Evolutionary conservation across 2,888 invertebrate species (phyloP).

Genomic region (Pandemis heparana): DNA sequence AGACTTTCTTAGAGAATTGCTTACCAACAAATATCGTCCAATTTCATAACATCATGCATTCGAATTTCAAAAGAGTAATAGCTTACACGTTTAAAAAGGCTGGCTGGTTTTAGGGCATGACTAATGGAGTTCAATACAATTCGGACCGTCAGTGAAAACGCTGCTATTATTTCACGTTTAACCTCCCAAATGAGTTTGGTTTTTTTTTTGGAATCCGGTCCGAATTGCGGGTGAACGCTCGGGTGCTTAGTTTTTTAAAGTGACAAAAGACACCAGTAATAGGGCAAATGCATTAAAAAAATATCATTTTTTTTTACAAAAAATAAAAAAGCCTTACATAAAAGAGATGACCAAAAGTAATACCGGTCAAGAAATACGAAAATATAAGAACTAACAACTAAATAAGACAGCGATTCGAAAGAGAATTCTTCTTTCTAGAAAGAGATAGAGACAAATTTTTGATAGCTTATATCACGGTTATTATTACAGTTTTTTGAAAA

Average conservation of each 20-base stretch:
- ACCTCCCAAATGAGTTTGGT: conserved; percentile 38
- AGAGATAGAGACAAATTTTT: too few species aligned
- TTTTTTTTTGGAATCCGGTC: conserved; percentile 17
- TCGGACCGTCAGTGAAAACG: conserved; percentile 55
- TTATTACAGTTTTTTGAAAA: too few species aligned
- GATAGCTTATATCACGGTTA: too few species aligned
- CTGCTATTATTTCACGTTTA: conserved; percentile 73
- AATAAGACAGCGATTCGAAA: too few species aligned
- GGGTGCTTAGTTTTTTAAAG: not conserved
- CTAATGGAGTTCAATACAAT: conserved; percentile 67
- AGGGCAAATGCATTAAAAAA: too few species aligned
- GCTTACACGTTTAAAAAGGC: conserved; percentile 18
- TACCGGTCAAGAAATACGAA: too few species aligned
- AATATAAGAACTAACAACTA: too few species aligned
- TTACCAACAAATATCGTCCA: conserved; percentile 13
- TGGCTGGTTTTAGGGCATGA: conserved; percentile 50
- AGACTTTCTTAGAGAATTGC: not conserved
- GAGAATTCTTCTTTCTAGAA: too few species aligned
- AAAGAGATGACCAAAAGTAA: too few species aligned
- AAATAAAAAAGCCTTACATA: too few species aligned
- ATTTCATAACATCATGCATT: conserved; percentile 26
- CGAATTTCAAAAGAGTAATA: conserved; percentile 20
- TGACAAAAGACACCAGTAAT: too few species aligned
- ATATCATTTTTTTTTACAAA: too few species aligned
- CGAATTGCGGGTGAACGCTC: conserved; percentile 14